These are phyloP conservation scores for Castor canadensis DNA, from an alignment of 2,113 vertebrate species.

Conservation along the genomic window DNA sequence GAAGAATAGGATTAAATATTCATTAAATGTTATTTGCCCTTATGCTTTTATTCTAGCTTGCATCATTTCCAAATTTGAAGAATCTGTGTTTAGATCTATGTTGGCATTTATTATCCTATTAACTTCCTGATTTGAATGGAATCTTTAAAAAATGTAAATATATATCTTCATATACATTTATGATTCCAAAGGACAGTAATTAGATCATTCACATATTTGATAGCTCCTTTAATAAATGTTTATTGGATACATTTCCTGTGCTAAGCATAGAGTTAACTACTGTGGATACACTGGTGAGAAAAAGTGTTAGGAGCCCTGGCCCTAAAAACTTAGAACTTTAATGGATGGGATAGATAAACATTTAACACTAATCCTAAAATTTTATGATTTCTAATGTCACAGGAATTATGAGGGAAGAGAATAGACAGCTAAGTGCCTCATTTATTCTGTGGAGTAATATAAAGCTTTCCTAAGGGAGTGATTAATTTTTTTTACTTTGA, in stretches of 20 bases:
- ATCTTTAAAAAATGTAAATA: slow-evolving; percentile 38
- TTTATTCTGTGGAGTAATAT: neutral
- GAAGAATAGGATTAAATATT: slow-evolving; percentile 32
- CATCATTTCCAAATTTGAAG: slow-evolving; percentile 44
- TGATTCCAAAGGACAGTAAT: slow-evolving; percentile 28
- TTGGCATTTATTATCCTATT: slow-evolving; percentile 30
- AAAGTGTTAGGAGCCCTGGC: neutral
- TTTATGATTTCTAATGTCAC: neutral
- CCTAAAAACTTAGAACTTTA: neutral
- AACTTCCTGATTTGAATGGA: slow-evolving; percentile 26
- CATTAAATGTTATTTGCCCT: neutral
- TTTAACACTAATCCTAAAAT: slow-evolving; percentile 13
- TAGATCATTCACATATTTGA: slow-evolving; percentile 23
- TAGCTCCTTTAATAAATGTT: neutral
- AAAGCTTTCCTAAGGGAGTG: neutral
- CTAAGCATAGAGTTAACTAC: neutral
- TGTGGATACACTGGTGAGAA: neutral
- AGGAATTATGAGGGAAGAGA: neutral
- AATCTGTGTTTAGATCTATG: slow-evolving; percentile 9
- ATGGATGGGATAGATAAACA: neutral
- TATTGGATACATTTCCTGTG: slow-evolving; percentile 13
- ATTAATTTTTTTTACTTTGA: neutral
- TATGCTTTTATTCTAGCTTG: neutral
- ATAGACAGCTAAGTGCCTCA: neutral
- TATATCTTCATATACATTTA: neutral